Conservation (phyloP, 2,797 vertebrate species). For the Buphagus erythrorhynchus region DNA sequence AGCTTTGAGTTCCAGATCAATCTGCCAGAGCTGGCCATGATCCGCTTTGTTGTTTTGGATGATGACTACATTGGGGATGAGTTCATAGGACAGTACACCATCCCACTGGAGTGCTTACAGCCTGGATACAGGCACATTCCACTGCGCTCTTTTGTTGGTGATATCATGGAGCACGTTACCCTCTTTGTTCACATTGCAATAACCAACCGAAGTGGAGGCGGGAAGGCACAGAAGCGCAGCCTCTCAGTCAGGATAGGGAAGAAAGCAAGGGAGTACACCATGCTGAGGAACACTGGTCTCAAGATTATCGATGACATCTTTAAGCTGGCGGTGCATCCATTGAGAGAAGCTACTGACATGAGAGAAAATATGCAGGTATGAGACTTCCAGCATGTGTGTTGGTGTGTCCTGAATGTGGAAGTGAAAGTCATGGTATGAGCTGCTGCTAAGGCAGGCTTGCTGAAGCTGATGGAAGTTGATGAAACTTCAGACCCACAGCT, state of each 20-base stretch:
- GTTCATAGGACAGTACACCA: conserved; percentile 95
- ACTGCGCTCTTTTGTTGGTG: conserved; percentile 88
- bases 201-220: conserved; percentile 91
- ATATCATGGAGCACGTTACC: conserved; percentile 89
- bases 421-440: neutral
- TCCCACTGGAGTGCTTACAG: conserved; percentile 94
- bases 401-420: neutral
- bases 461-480: neutral
- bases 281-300: conserved; percentile 89
- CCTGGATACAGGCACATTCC: conserved; percentile 94
- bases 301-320: conserved; percentile 93
- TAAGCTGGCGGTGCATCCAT: conserved; percentile 83
- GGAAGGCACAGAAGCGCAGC: conserved; percentile 90
- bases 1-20: conserved; percentile 98
- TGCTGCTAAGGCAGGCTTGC: neutral
- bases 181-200: conserved; percentile 94
- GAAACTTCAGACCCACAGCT: neutral
- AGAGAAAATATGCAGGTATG: conserved; percentile 93
- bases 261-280: conserved; percentile 89
- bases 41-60: conserved; percentile 95
- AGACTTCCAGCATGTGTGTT: rapidly evolving
- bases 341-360: conserved; percentile 92
- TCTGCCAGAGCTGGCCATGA: conserved; percentile 92
- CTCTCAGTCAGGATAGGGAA: conserved; percentile 90
- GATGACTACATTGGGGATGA: conserved; percentile 98